Evolutionary conservation across 2,113 vertebrate genomes (phyloP), one percentile per base, ranked within the genome.

Genomic region (Vidua chalybeata): DNA sequence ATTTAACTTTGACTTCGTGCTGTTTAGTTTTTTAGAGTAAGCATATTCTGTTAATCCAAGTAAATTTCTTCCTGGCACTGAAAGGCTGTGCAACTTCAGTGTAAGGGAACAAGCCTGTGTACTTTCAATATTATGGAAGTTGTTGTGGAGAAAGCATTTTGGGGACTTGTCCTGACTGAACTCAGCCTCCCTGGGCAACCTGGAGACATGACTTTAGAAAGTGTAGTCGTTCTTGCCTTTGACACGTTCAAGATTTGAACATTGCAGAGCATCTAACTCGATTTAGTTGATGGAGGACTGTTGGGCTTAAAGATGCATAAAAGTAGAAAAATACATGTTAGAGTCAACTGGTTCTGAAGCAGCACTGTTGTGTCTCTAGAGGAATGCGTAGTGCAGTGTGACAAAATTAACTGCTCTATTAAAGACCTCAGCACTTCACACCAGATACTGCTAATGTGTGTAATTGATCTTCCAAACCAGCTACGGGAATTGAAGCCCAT

Each of bases 41-140:
- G 49, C 54, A 61, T 78, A 54, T 90, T 79, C 66, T 82, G 41
- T 73, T 93, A 90, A 83, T 92, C 67, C 58, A 69, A 61, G 66
- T 55, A 62, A 56, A 85, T 94, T 91, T 62, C 86, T 93, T 45
- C 45, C 58, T 96, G 92, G 75, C 78, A 64, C 78, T 87, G 58
- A 71, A 26, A 7, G 20, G 51, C 48, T 58, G 49, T 55, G 52
- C 69, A 35, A 3, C 33, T 31, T 62, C 43, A 39, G 18, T 33
- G 54, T 45, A 37, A 66, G 58, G n/a, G 54, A 43, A 39, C 21
- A 33, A 30, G 28, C 11, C 21, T 46, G 46, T 39, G 6, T 43
- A 8, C 13, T 71, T 84, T 14, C 28, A 33, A 10, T 51, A 2
- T 19, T 66, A 10, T 10, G 41, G 59, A 41, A 41, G 41, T 2